Evolutionary conservation across 2,113 vertebrate species (phyloP).

Genomic region (Furnarius figulus): DNA sequence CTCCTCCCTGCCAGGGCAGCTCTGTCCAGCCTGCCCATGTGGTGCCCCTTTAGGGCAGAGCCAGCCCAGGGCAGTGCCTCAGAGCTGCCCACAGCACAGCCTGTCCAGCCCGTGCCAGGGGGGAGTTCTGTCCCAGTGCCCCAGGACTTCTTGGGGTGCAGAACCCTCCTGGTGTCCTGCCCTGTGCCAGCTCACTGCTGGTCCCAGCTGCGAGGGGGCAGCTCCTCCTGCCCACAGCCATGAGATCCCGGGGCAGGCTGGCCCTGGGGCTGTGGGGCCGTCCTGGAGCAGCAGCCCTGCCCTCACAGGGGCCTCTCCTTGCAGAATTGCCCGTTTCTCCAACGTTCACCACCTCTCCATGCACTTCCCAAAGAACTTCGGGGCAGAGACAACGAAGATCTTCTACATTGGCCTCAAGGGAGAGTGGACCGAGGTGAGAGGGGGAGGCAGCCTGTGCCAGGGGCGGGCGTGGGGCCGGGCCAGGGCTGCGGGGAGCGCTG

Average conservation of each 20-base stretch:
- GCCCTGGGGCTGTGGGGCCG: fast-evolving
- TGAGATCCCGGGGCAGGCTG: no score
- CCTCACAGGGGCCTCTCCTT: not conserved
- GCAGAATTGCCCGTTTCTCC: constrained; percentile 93
- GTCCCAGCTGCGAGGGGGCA: fast-evolving
- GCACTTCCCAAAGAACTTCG: constrained; percentile 95
- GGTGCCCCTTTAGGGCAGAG: fast-evolving
- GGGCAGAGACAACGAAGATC: constrained; percentile 87
- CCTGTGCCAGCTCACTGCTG: not conserved
- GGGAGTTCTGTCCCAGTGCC: not conserved
- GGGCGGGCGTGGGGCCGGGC: no score
- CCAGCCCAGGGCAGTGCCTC: not conserved
- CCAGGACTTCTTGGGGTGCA: not conserved
- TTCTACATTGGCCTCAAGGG: constrained; percentile 94
- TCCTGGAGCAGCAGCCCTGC: not conserved
- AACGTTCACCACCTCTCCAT: constrained; percentile 91
- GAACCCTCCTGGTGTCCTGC: fast-evolving
- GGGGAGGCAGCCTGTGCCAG: not conserved
- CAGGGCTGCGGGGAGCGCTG: no score
- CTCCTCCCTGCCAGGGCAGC: not conserved
- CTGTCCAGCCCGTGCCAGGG: no score
- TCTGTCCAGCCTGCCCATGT: not conserved
- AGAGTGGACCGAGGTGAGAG: constrained; percentile 89
- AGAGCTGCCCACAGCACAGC: not conserved
- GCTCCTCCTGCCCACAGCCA: not conserved